Evolutionary conservation across 2,797 vertebrate species (phyloP), one percentile per base, ranked within the genome.

Genomic region (Rhinella marina): DNA sequence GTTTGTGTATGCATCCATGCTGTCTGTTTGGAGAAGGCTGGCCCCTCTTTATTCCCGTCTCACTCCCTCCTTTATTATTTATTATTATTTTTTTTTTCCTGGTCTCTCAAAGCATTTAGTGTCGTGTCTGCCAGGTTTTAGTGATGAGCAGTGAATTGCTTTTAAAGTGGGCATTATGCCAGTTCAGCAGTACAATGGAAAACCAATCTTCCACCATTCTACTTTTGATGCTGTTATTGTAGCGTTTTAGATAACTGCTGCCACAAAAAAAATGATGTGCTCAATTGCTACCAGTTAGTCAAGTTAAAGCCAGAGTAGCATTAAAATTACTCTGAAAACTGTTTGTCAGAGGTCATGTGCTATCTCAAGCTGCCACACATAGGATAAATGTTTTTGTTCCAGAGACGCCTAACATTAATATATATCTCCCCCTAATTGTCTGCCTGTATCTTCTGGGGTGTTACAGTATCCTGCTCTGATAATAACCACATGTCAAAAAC

Each of bases 91-190:
- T 77, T 85, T 81, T 91, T 92, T 92, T 90, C 88, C 25, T 93
- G 94, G 92, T 90, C 81, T 90, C 93, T 95, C 92, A 90, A 96
- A 96, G 95, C 96, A 96, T 97, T 96, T 97, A 96, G 96, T 96
- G 96, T 97, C 96, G 96, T 97, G 95, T 96, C 96, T 97, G 96
- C 94, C 96, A 97, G 96, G 96, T 96, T 96, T 96, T 95, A 95
- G 95, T 96, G 96, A 97, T 97, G 96, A 97, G 95, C 95, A 95
- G 96, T 93, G 96, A 96, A 97, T 97, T 97, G 96, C 96, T 97
- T 97, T 97, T 96, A 97, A 96, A 96, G 96, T 96, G 96, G 96
- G 96, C 96, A 97, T 96, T 97, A 97, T 97, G 96, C 96, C 96
- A 96, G 96, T 95, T 96, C 95, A 95, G 95, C 96, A 95, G 96